phyloP scores from a whole-genome alignment of 1,140 invertebrate species.

The Pseudomyrmex flavicornis region DNA sequence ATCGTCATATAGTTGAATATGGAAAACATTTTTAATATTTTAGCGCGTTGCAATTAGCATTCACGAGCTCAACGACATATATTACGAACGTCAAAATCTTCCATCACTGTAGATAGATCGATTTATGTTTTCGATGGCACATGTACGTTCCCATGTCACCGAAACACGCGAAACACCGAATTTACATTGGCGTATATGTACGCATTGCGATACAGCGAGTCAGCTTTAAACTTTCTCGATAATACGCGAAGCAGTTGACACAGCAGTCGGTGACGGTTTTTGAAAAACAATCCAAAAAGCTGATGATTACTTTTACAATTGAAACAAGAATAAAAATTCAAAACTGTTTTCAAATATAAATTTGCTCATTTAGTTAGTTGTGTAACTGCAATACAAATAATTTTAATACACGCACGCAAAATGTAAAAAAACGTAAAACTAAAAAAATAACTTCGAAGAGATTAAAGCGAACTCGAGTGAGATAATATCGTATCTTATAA shows the following conservation, averaged over 20 bases:
- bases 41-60: slow-evolving; percentile 5
- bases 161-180: background rate
- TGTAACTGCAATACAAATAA: no score
- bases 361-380: no score
- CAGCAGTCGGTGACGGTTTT: no score
- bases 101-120: background rate
- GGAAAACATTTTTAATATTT: slow-evolving; percentile 14
- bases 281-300: no score
- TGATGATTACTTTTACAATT: no score
- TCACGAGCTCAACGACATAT: background rate
- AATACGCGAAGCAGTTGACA: slow-evolving; percentile 30
- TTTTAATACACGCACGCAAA: no score
- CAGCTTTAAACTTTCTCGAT: background rate
- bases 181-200: background rate
- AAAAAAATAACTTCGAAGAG: background rate
- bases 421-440: no score
- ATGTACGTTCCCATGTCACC: slow-evolving; percentile 7
- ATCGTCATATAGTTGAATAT: background rate
- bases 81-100: slow-evolving; percentile 39
- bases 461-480: background rate
- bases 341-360: no score
- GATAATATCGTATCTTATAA: background rate
- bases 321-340: no score
- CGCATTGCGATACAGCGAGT: background rate
- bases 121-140: background rate